phyloP scores from a whole-genome alignment of 2,113 vertebrate species.

The Tetrax tetrax region DNA sequence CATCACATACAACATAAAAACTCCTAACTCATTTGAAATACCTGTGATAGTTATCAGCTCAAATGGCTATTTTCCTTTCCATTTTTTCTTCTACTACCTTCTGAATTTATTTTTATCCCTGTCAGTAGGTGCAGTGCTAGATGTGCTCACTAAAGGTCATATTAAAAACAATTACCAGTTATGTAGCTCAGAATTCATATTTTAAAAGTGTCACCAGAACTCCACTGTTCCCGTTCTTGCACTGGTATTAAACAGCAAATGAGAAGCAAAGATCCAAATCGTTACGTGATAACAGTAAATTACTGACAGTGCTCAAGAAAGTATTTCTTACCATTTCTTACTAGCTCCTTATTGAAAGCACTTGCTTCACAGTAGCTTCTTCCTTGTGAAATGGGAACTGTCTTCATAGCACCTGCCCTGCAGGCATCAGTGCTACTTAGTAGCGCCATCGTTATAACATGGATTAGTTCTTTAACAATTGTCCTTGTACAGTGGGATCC shows the following conservation, averaged over 20 bases:
- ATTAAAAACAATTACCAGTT: not conserved
- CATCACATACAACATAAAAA: not conserved
- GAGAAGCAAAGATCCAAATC: not conserved
- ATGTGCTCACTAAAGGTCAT: not conserved
- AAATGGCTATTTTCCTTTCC: not conserved
- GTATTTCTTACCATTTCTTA: conserved; percentile 80
- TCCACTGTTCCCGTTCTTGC: not conserved
- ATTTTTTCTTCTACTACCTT: not conserved
- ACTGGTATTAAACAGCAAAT: not conserved
- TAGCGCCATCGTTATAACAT: conserved; percentile 84
- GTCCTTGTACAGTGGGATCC: conserved; percentile 82
- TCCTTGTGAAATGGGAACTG: conserved; percentile 72
- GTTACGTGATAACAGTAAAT: accelerated
- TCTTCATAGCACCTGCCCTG: conserved; percentile 73
- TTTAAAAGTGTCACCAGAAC: not conserved
- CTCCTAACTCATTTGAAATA: not conserved
- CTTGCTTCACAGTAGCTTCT: conserved; percentile 90
- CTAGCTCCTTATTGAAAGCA: conserved; percentile 82
- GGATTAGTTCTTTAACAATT: conserved; percentile 89
- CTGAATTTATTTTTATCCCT: not conserved
- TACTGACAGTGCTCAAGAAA: not conserved
- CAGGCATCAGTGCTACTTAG: conserved; percentile 82
- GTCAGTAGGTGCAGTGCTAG: not conserved
- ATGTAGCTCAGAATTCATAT: not conserved
- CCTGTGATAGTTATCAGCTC: not conserved